phyloP scores from a whole-genome alignment of 2,888 invertebrate species.

The Helleia helle region DNA sequence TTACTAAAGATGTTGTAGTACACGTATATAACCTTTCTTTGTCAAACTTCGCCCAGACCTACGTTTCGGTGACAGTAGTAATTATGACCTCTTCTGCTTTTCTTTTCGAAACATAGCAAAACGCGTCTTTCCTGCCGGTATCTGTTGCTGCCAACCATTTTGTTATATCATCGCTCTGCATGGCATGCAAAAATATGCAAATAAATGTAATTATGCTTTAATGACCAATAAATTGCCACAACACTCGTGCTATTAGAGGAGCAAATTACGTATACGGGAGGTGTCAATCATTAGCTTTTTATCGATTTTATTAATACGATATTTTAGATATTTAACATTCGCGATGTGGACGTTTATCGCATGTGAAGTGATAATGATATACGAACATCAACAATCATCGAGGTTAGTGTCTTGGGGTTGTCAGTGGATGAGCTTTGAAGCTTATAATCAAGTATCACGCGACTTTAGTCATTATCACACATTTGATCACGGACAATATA shows the following conservation, averaged over 20 bases:
- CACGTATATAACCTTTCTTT: too few relatives aligned
- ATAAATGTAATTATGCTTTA: conserved; percentile 6
- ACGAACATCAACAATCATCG: not conserved
- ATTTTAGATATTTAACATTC: not conserved
- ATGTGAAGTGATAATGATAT: not conserved
- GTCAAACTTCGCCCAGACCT: too few relatives aligned
- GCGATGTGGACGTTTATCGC: not conserved
- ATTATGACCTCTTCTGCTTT: too few relatives aligned
- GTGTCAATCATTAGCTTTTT: not conserved
- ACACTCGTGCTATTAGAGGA: not conserved
- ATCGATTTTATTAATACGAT: not conserved
- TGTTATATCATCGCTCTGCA: too few relatives aligned
- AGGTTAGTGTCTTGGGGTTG: not conserved
- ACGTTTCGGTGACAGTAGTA: too few relatives aligned
- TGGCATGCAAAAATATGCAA: too few relatives aligned
- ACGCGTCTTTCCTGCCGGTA: too few relatives aligned
- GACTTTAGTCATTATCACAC: not conserved
- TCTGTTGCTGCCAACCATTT: too few relatives aligned
- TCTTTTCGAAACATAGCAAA: too few relatives aligned
- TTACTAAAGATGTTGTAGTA: too few relatives aligned
- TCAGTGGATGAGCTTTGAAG: not conserved
- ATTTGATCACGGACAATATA: not conserved
- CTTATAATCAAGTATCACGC: not conserved
- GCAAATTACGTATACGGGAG: too few relatives aligned
- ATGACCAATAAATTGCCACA: conserved; percentile 1